Conservation (phyloP, 2,797 vertebrate species). For the Clarias pachynema region DNA sequence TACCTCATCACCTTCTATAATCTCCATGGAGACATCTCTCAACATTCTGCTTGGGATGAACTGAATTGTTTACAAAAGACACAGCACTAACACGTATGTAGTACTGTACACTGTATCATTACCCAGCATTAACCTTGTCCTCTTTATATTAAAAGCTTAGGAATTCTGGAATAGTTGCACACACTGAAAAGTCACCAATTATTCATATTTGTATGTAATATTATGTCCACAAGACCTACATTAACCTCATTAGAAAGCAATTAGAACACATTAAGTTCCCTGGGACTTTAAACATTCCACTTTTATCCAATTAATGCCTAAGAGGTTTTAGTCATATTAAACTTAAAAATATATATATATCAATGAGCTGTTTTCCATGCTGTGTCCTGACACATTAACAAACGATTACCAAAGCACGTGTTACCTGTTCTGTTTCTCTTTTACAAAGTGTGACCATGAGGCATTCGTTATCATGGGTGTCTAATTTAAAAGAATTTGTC, state of each 20-base stretch:
- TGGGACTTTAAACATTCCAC: slow-evolving; percentile 17
- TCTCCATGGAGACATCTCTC: background rate
- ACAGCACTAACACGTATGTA: too few species aligned
- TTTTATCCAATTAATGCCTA: slow-evolving; percentile 20
- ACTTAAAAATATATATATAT: background rate
- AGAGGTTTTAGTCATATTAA: slow-evolving; percentile 24
- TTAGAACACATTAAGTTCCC: slow-evolving; percentile 26
- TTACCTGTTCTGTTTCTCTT: background rate
- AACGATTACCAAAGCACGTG: background rate
- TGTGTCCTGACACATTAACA: background rate
- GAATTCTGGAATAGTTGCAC: background rate
- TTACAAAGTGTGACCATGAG: background rate
- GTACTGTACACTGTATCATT: background rate
- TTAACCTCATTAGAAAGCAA: slow-evolving; percentile 38
- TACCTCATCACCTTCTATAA: background rate
- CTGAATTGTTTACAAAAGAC: background rate
- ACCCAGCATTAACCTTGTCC: too few species aligned
- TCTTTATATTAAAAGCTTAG: too few species aligned
- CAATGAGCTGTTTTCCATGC: background rate
- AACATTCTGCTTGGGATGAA: background rate
- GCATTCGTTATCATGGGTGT: background rate
- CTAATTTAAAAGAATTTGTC: background rate
- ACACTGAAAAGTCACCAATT: slow-evolving; percentile 17
- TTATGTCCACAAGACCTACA: slow-evolving; percentile 30
- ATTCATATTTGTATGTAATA: slow-evolving; percentile 15